Evolutionary conservation across 2,113 vertebrate genomes (phyloP).

Genomic region (Xyliphius kryptos): DNA sequence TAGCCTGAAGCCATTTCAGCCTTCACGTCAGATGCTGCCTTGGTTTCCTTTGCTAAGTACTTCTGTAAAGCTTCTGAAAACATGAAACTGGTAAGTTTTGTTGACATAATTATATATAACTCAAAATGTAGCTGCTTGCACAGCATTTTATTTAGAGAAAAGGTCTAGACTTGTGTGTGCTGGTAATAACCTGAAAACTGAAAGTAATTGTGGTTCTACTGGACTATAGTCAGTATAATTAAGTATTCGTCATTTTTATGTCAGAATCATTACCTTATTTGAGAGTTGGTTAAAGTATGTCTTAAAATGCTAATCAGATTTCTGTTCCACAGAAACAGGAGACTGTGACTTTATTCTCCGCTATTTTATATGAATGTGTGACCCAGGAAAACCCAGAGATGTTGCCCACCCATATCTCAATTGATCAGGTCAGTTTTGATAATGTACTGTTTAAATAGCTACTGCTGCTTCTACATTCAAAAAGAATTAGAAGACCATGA

Average conservation of each 20-base stretch:
- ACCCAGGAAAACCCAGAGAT: constrained; percentile 96
- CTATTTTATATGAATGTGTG: constrained; percentile 92
- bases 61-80: constrained; percentile 84
- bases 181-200: no score
- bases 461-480: background rate
- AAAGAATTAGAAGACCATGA: background rate
- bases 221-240: no score
- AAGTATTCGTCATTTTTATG: no score
- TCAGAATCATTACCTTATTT: no score
- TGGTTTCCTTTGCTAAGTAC: constrained; percentile 90
- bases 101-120: background rate
- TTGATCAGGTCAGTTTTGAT: constrained; percentile 80
- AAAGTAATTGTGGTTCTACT: no score
- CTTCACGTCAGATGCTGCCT: constrained; percentile 88
- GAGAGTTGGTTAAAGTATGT: background rate
- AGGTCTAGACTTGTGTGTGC: no score
- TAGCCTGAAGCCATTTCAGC: constrained; percentile 92
- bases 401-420: constrained; percentile 89
- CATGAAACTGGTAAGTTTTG: constrained; percentile 68
- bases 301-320: background rate
- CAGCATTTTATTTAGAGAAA: background rate
- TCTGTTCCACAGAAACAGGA: constrained; percentile 75
- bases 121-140: background rate
- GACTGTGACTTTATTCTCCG: constrained; percentile 81
- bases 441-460: background rate